Evolutionary conservation across 2,888 invertebrate genomes (phyloP).

Genomic region (Cistogaster globosa): DNA sequence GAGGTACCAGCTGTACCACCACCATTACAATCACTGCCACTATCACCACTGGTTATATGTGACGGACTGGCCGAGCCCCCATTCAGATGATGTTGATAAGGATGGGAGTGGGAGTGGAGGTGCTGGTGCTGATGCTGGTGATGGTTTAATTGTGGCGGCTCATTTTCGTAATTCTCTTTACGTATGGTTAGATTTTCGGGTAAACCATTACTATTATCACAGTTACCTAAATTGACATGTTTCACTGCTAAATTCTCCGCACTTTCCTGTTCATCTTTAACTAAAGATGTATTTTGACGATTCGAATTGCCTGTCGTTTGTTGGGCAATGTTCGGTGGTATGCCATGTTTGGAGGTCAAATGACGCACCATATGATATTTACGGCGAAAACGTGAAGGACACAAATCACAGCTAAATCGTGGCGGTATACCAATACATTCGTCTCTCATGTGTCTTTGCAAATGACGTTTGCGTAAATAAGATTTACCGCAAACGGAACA

Average conservation of each 20-base stretch:
- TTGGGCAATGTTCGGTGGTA: slow-evolving; percentile 78
- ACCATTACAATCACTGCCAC: slow-evolving; percentile 62
- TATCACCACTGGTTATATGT: slow-evolving; percentile 61
- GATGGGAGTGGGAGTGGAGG: not conserved
- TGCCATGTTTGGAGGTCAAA: slow-evolving; percentile 83
- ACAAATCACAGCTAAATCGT: slow-evolving; percentile 84
- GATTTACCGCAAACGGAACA: slow-evolving; percentile 85
- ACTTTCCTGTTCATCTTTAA: slow-evolving; percentile 29
- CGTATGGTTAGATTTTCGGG: slow-evolving; percentile 81
- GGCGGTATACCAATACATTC: slow-evolving; percentile 84
- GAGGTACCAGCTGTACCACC: slow-evolving; percentile 68
- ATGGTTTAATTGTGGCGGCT: slow-evolving; percentile 11
- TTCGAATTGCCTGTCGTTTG: slow-evolving; percentile 77
- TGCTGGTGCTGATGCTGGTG: not conserved
- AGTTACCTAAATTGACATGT: slow-evolving; percentile 64
- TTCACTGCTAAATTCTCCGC: slow-evolving; percentile 53
- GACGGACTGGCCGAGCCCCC: slow-evolving; percentile 41
- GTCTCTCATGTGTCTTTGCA: slow-evolving; percentile 85
- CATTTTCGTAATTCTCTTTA: slow-evolving; percentile 76
- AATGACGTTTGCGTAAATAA: slow-evolving; percentile 86
- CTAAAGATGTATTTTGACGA: slow-evolving; percentile 69
- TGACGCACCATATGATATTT: slow-evolving; percentile 84
- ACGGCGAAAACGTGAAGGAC: slow-evolving; percentile 83
- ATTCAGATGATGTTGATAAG: slow-evolving; percentile 39
- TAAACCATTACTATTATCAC: slow-evolving; percentile 79